A percentile compares a stretch with the other conserved stretches of the same genome.
Evolutionary conservation across 1,140 invertebrate species (phyloP).

Genomic region (Triops cancriformis): DNA sequence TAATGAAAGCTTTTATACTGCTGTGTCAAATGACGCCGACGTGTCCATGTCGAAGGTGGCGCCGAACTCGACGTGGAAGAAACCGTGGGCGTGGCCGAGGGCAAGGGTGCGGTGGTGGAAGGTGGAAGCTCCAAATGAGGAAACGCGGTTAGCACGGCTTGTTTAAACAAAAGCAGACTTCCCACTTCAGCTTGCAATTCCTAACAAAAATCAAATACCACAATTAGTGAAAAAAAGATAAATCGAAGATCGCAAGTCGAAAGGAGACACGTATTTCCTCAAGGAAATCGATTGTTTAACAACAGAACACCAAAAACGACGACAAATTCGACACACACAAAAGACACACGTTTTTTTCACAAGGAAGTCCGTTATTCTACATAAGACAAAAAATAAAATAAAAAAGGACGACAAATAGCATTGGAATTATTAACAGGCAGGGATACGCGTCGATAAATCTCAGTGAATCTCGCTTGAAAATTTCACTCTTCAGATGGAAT

Average conservation of each 20-base stretch:
- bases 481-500: too few relatives aligned
- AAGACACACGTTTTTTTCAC: too few relatives aligned
- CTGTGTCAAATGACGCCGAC: neutral
- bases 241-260: neutral
- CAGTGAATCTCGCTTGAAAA: too few relatives aligned
- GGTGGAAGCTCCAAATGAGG: conserved; percentile 57
- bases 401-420: too few relatives aligned
- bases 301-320: too few relatives aligned
- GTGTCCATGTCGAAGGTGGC: neutral
- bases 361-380: too few relatives aligned
- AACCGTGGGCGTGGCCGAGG: conserved; percentile 15
- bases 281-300: neutral
- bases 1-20: conserved; percentile 20
- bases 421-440: too few relatives aligned
- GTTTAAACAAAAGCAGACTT: conserved; percentile 74
- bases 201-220: conserved; percentile 38
- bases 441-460: too few relatives aligned
- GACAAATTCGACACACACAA: too few relatives aligned
- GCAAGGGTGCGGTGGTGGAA: neutral
- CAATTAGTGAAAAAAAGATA: too few relatives aligned
- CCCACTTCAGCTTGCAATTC: conserved; percentile 85
- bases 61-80: neutral
- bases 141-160: conserved; percentile 83
- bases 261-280: neutral
- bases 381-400: too few relatives aligned